Conservation (phyloP, 2,113 vertebrate species). For the Lagopus muta region DNA sequence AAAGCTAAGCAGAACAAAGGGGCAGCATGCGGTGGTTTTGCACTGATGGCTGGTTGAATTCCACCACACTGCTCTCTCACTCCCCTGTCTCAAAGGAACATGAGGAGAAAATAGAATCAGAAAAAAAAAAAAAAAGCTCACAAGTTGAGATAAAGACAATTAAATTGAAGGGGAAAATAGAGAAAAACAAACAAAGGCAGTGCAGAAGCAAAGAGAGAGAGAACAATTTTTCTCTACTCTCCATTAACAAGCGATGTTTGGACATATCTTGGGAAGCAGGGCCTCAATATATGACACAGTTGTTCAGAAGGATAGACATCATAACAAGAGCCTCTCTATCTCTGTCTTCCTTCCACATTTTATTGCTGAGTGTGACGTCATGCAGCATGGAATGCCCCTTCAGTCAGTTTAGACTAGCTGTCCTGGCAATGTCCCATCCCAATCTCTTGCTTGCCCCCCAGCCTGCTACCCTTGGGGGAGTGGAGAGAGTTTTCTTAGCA, state of each 20-base stretch:
- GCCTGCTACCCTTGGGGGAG: no score
- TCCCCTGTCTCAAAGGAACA: neutral
- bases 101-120: neutral
- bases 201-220: neutral
- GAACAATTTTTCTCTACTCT: neutral
- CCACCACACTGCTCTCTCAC: neutral
- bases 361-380: neutral
- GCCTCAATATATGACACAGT: neutral
- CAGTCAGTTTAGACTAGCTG: neutral
- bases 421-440: neutral
- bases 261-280: neutral
- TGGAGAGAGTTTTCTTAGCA: neutral
- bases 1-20: neutral
- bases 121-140: neutral
- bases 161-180: neutral
- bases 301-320: neutral
- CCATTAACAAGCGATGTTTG: neutral
- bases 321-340: neutral
- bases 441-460: neutral
- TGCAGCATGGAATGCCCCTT: neutral
- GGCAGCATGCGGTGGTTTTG: neutral
- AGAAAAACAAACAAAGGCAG: neutral
- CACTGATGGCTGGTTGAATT: neutral
- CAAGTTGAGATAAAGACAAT: neutral
- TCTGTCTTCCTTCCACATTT: neutral